Evolutionary conservation across 2,797 vertebrate species (phyloP), one percentile per base, ranked within the genome.

Genomic region (Zenarchopterus dispar): DNA sequence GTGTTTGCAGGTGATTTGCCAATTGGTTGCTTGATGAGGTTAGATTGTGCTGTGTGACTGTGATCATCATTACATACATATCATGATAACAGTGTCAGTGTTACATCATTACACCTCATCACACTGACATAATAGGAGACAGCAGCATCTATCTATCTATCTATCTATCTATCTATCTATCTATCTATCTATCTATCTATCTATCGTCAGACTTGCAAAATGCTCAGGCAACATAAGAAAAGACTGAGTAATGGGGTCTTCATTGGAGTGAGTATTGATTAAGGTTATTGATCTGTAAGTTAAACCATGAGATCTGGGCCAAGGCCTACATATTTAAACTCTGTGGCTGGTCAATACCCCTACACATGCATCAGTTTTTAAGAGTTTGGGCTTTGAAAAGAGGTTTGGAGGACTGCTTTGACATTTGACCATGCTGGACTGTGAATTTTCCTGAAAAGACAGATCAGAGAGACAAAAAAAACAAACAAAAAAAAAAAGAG

Each of bases 211-310:
- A 31, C 36, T 44, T 56, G 16, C 62, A 63, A 62, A 53, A 50
- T 82, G n/a, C 57, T 69, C 56, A 78, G 51, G 44, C 61, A 77
- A 87, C 70, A 73, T 67, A 69, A 44, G 23, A 63, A 74, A 71
- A 67, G 50, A 73, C 70, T 1, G 10, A 66, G 69, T 62, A 67
- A 81, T 81, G 66, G 49, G 45, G 58, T 78, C 78, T 76, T 86
- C 84, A 89, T 91, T 87, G 87, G 75, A 77, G 78, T 51, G 49
- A 19, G 49, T 77, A 92, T 90, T 73, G 87, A 92, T 82, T 81
- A 74, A 67, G 67, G 70, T 62, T 73, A 89, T 90, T 73, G 87
- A 90, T 88, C 81, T 47, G 68, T 78, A 77, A 85, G 70, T 84
- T 88, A 82, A 72, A 84, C 75, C 77, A 80, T 70, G 56, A 70